Evolutionary conservation across 2,888 invertebrate species (phyloP), one percentile per base, ranked within the genome.

Genomic region (Drosophila anomelani): DNA sequence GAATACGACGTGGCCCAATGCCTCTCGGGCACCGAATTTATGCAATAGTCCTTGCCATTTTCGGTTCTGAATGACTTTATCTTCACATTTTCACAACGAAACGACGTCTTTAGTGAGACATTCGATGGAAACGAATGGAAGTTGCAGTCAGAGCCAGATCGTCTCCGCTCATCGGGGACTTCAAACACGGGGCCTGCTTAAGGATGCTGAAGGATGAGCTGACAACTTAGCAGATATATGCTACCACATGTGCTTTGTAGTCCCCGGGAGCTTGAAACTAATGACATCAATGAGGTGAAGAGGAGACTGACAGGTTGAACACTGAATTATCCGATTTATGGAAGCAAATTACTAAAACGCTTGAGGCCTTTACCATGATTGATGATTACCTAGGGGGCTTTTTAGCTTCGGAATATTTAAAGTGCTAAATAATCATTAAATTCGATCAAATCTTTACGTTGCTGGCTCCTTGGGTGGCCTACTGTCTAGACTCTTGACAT

Each of bases 21-120:
- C 51, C 51, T n/a, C 51, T 70, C 47, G 60, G 75, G 75, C 34
- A 8, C 36, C 59, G 62, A 81, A 81, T 85, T 83, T 80, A 78
- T 83, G 79, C 83, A 81, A 79, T 72, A 76, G 67, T 78, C 80
- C 67, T 70, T 69, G 67, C 72, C 81, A 58, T 67, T 81, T 68
- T 47, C 70, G 76, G 73, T 56, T 64, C 39, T 67, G 62, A 81
- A 85, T 77, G 83, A 67, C 84, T 85, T 85, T 79, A 76, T 75
- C 69, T 58, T 32, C 70, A 56, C 75, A 61, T 66, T 70, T 68
- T 57, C 76, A 71, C 72, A 76, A 58, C 62, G 60, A 69, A 74
- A 74, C 73, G 75, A 74, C 76, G 75, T 67, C 67, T 58, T 81
- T 75, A 70, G 63, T 70, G 67, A 29, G 41, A 60, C 62, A 71